Percentiles rank a stretch among this genome's conserved stretches.
These are phyloP conservation scores for Leptobrachium leishanense DNA, from an alignment of 2,113 vertebrate genomes.

Conservation along the genomic window DNA sequence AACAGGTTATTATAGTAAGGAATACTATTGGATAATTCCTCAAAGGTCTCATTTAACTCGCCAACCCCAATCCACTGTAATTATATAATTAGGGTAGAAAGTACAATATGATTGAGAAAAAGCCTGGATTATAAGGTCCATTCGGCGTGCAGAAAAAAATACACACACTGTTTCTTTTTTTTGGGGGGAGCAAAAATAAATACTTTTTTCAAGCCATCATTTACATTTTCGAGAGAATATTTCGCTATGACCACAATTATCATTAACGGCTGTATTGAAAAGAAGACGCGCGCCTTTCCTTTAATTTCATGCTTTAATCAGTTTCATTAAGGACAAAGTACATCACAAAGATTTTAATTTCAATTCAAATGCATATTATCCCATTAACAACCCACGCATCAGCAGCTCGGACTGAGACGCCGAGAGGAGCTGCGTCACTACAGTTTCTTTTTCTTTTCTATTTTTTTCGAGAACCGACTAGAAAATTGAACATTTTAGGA, in stretches of 20 bases:
- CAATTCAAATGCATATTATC: constrained; percentile 40
- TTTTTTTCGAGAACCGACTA: no score
- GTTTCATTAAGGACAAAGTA: constrained; percentile 37
- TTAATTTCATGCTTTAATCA: constrained; percentile 47
- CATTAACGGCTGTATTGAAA: constrained; percentile 34
- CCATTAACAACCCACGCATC: constrained; percentile 13
- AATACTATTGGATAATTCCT: no score
- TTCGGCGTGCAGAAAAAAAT: background rate
- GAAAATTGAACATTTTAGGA: no score
- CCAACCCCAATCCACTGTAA: constrained; percentile 25
- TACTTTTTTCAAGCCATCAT: background rate
- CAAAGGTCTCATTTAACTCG: constrained; percentile 31
- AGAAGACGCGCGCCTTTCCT: constrained; percentile 16
- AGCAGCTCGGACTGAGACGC: background rate
- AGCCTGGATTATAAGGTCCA: constrained; percentile 1
- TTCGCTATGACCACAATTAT: constrained; percentile 18
- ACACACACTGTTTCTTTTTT: background rate
- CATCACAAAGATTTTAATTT: constrained; percentile 42
- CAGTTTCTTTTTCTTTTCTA: no score
- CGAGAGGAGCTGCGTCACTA: background rate
- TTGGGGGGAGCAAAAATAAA: background rate
- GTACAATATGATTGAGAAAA: constrained; percentile 1
- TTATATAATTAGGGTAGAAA: constrained; percentile 27
- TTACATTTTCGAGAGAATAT: constrained; percentile 5
- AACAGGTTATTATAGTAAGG: no score